Conservation (phyloP, 2,113 vertebrate species). For the Semnornis frantzii region DNA sequence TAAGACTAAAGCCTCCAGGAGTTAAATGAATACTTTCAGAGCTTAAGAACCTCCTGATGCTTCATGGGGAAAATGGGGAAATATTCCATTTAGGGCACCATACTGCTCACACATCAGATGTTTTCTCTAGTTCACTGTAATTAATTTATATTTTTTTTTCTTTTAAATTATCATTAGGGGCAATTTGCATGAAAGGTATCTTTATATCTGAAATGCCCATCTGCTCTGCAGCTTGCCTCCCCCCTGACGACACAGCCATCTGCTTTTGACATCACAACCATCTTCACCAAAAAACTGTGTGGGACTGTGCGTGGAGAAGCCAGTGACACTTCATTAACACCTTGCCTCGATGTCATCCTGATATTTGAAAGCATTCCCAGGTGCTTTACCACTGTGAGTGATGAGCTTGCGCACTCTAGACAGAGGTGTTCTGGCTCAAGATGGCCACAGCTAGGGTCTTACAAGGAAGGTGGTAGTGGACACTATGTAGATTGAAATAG, state of each 20-base stretch:
- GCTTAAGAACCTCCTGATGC: slow-evolving; percentile 33
- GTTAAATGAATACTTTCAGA: slow-evolving; percentile 15
- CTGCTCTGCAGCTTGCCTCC: slow-evolving; percentile 36
- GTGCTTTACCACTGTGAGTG: not conserved
- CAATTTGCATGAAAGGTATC: slow-evolving; percentile 59
- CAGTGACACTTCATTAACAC: not conserved
- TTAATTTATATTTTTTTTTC: not conserved
- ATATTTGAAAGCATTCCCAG: not conserved
- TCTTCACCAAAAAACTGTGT: not conserved
- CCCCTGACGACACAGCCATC: slow-evolving; percentile 38
- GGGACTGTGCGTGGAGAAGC: not conserved
- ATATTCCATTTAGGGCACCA: slow-evolving; percentile 48
- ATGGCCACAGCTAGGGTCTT: not conserved
- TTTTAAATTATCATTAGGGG: slow-evolving; percentile 37
- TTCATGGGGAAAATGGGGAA: slow-evolving; percentile 23
- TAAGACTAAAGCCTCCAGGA: slow-evolving; percentile 1
- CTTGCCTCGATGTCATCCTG: not conserved
- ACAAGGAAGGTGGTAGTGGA: not conserved
- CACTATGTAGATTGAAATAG: not conserved
- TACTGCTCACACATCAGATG: slow-evolving; percentile 66
- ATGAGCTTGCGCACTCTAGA: fast-evolving
- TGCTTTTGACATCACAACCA: slow-evolving; percentile 50
- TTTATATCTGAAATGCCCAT: slow-evolving; percentile 63
- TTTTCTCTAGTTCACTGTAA: slow-evolving; percentile 32
- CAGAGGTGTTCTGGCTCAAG: not conserved